Evolutionary conservation across 2,888 invertebrate genomes (phyloP), one percentile per base, ranked within the genome.

Genomic region (Stenolophus ochropezus): DNA sequence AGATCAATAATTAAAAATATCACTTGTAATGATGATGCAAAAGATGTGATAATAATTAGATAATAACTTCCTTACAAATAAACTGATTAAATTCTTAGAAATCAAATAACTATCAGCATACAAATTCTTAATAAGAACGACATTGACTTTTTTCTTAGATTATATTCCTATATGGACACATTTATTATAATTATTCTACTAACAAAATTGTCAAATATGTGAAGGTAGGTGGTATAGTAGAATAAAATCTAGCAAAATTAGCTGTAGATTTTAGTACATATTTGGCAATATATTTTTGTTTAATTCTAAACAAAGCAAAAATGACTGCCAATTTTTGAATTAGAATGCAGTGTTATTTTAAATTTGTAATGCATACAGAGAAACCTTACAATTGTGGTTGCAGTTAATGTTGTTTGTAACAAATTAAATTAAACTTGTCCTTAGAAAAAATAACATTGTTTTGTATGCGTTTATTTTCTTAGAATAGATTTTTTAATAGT

Each of bases 201-300:
- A 69, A 69, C 16, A 69, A 69, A 69, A 69, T 69, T 69, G 65
- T 69, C 65, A 69, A 69, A 69, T 69, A 69, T 33, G 65, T 69
- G 2, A 27, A 71, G 73, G 23, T 73, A 73, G 73, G 47, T 73
- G 47, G n/a, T 8, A 20, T 21, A 73, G 33, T 73, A 73, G 49
- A 51, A 73, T 21, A 21, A 20, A 16, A 23, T 23, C n/a, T 6
- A 71, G 33, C 11, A 65, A 25, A 25, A 65, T 49, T 73, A 53
- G 23, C 25, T 25, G 23, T 27, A 61, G 4, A 61, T 14, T 61
- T 27, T 23, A 11, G 5, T 25, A 69, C 65, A 69, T 69, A 69
- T 69, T 69, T 69, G 65, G 65, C 65, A 69, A 69, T 69, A 69
- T 18, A 69, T 69, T 69, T 33, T 69, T 33, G 65, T 27, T 33